Conservation (phyloP, 2,113 vertebrate genomes). For the Aptenodytes forsteri region DNA sequence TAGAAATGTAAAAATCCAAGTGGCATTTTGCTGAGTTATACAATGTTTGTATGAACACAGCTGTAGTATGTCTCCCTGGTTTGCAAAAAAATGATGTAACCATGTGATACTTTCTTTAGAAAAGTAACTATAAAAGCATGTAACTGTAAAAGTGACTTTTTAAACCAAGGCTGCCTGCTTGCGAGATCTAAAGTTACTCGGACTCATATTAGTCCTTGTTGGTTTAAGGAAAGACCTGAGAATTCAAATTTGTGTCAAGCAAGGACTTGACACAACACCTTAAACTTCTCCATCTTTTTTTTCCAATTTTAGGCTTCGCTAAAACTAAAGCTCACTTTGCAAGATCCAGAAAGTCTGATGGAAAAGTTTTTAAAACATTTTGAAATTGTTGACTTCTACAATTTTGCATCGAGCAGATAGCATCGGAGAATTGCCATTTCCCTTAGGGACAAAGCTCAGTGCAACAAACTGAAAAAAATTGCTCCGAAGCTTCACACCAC, state of each 20-base stretch:
- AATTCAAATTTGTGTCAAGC: background rate
- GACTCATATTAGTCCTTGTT: background rate
- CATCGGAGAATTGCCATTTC: background rate
- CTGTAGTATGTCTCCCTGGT: background rate
- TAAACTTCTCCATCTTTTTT: background rate
- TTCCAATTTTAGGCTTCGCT: background rate
- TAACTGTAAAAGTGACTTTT: background rate
- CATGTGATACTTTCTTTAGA: background rate
- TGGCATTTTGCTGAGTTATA: background rate
- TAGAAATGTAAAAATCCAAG: slow-evolving; percentile 4
- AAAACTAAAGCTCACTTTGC: background rate
- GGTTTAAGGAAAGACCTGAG: background rate
- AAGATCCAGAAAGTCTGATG: background rate
- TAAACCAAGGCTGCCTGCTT: background rate
- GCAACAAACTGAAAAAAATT: background rate
- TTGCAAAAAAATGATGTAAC: background rate
- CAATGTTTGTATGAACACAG: background rate
- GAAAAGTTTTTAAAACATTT: background rate
- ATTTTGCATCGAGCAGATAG: background rate
- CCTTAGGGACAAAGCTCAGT: background rate
- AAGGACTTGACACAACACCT: background rate
- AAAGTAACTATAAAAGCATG: background rate
- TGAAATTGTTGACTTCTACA: background rate
- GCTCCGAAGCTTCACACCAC: background rate
- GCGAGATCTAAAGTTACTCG: background rate